Evolutionary conservation across 2,113 vertebrate genomes (phyloP), one percentile per base, ranked within the genome.

Genomic region (Takifugu bimaculatus): DNA sequence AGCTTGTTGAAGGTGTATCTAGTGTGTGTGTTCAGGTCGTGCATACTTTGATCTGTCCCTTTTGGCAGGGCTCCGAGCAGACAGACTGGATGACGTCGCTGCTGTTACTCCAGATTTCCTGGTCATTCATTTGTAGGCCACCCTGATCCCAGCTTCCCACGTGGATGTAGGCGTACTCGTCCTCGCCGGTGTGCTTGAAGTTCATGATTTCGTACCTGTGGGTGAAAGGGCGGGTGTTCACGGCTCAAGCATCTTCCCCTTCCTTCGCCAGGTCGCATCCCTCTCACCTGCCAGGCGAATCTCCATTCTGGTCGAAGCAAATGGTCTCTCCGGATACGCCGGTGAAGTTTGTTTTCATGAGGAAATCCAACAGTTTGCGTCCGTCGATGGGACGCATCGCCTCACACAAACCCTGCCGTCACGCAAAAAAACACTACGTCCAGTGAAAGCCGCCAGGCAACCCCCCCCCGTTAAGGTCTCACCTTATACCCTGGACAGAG

Each of bases 191-290:
- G 81, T 91, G 93, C 85, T 98, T 98, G 88, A 99, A 98, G 88
- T 99, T 98, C 97, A 99, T 99, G 60, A 98, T 99, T 89, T 99
- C 97, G 70, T 99, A 99, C 87, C 97, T 99, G 87, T 74, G 47
- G 42, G n/a, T 26, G 66, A 61, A 26, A 28, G 54, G 15, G 32
- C 7, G 42, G 49, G 26, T 14, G 61, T 5, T 43, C 2, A 13
- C 51, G 51, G 26, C 10, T 15, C 5, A 9, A 6, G 66, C 14
- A 28, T 39, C 6, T 3, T 20, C n/a, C 3, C 47, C 13, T 1
- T 28, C 13, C 26, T 25, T 6, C 5, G 4, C 15, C 20, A 7
- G 26, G 54, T 6, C 15, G 1, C 0, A 13, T 43, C 20, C 13
- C 35, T 12, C 6, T 69, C 88, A 98, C 97, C 96, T 94, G 90